Base-by-base conservation (phyloP, 2,888 invertebrate species). In the Lithophane semibrunnea region DNA sequence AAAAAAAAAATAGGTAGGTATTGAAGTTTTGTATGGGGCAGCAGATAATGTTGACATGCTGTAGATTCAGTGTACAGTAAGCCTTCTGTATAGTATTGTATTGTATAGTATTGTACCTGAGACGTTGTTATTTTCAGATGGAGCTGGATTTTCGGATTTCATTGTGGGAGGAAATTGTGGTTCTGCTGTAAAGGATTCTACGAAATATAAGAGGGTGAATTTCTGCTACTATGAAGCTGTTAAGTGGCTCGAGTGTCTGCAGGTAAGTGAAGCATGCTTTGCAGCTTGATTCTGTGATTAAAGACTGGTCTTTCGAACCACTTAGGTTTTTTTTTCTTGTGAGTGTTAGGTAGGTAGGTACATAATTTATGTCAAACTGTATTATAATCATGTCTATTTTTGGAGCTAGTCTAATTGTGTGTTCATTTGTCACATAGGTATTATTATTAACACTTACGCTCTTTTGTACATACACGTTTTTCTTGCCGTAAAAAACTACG, bases 131-230 rank as follows among this genome's bases (percentile, higher is more conserved):
- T 79, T 68, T 71, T 75, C 68, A 75, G 58, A 67, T 70, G 78
- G 18, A 44, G 18, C n/a, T 47, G 79, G 60, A 73, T 73, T 81
- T 84, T 81, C 78, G 81, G 77, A 83, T 83, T 83, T 82, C 52
- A 63, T 60, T 74, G 74, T 60, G 24, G 56, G 12, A 44, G 68
- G 68, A 64, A 73, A 79, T 73, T 68, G 71, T 75, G 72, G 54
- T 63, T 58, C 37, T 21, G 37, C 29, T 44, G 18, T 73, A 69
- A 67, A 82, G 68, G 68, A 70, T 76, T 80, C 52, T 67, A 18
- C 0, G 4, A 52, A 71, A 58, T 67, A 18, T 42, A 75, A 67
- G 37, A 67, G 24, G 29, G n/a, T n/a, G 54, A 65, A 69, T 69
- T 76, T 49, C 49, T 58, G 44, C 24, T 63, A 18, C 37, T 44